Percentiles rank a stretch among this genome's conserved stretches.
phyloP scores from a whole-genome alignment of 2,113 vertebrate genomes.

The Geococcyx californianus region DNA sequence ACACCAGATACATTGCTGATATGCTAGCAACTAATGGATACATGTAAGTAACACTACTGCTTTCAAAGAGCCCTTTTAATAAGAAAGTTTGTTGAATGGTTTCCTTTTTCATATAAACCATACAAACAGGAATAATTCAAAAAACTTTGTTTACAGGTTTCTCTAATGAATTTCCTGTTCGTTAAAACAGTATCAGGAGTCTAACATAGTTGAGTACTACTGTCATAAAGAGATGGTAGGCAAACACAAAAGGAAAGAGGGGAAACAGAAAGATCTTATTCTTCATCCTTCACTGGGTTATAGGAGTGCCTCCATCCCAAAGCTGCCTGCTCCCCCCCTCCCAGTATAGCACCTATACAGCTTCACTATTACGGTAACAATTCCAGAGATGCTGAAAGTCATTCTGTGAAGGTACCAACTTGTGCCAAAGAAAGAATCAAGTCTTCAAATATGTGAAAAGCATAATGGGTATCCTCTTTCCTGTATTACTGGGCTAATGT shows the following conservation, averaged over 20 bases:
- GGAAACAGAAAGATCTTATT: not conserved
- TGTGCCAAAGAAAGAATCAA: not conserved
- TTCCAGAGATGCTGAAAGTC: not conserved
- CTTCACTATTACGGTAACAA: not conserved
- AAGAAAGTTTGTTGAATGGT: not conserved
- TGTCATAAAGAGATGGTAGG: rapidly evolving
- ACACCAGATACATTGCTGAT: conserved; percentile 91
- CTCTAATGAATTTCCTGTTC: not conserved
- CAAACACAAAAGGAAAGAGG: not conserved
- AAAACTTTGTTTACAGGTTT: not conserved
- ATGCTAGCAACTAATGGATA: conserved; percentile 89
- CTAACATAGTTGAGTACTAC: not conserved
- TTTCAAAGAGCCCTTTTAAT: not conserved
- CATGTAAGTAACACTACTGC: conserved; percentile 68
- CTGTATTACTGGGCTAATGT: not conserved
- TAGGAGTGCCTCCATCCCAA: not conserved
- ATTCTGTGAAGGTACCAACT: not conserved
- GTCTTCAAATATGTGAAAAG: not conserved
- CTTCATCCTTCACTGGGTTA: not conserved
- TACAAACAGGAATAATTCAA: not conserved
- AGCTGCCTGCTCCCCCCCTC: not conserved
- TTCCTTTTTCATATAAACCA: not conserved
- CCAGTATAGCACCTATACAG: rapidly evolving
- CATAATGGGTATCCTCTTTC: not conserved
- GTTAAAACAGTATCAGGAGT: not conserved